Conservation (phyloP, 2,888 invertebrate genomes). For the Dryocosmus kuriphilus region DNA sequence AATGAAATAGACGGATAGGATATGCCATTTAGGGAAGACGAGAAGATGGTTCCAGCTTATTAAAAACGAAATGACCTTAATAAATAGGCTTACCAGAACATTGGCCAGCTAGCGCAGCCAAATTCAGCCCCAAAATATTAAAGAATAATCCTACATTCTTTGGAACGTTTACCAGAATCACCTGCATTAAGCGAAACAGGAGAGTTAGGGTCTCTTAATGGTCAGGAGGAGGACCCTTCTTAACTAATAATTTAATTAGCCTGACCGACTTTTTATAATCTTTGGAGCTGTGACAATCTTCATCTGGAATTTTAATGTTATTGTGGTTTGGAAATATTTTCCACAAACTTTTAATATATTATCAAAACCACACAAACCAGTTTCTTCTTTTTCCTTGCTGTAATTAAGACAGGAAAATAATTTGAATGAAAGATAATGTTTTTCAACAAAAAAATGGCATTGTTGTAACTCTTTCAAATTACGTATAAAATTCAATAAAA, state of each 20-base stretch:
- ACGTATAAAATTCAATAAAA: no score
- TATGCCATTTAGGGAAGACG: constrained; percentile 41
- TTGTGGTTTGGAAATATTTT: no score
- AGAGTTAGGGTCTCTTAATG: neutral
- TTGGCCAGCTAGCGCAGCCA: neutral
- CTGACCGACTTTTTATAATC: neutral
- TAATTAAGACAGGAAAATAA: no score
- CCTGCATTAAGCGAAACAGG: neutral
- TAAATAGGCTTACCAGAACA: constrained; percentile 59
- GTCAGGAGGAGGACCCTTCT: neutral
- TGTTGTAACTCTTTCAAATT: no score
- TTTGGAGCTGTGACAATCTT: neutral
- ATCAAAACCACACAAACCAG: no score
- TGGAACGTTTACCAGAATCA: neutral
- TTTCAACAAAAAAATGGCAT: no score
- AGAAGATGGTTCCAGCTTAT: constrained; percentile 65
- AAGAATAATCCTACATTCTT: constrained; percentile 9
- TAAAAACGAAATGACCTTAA: constrained; percentile 69
- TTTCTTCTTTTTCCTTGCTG: no score
- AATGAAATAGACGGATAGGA: neutral
- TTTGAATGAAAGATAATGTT: no score
- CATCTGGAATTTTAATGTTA: no score
- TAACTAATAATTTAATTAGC: neutral
- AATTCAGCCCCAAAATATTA: neutral
- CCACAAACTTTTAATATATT: no score